Percentiles rank a stretch among this genome's conserved stretches.
These are phyloP conservation scores for Nothura maculosa DNA, from an alignment of 2,797 vertebrate species.

Conservation along the genomic window DNA sequence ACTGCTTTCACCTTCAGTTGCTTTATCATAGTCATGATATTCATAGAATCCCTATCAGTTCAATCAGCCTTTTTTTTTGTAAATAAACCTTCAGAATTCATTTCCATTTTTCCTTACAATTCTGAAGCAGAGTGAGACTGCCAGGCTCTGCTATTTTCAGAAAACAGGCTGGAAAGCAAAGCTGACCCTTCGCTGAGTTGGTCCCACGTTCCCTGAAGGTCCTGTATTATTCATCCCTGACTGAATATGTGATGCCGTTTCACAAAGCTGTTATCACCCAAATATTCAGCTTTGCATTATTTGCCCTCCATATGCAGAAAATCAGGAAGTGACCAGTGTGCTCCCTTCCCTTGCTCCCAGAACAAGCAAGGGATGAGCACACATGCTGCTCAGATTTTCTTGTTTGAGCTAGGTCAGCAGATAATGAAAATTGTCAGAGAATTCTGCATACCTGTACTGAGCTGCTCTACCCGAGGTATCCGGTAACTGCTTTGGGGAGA, in stretches of 20 bases:
- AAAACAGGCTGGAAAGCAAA: slow-evolving; percentile 28
- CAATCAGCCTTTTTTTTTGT: not conserved
- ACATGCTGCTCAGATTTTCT: not conserved
- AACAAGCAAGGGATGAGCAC: not conserved
- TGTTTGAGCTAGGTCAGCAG: not conserved
- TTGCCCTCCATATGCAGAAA: not conserved
- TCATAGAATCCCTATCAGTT: not conserved
- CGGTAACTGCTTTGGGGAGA: not conserved
- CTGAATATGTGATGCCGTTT: not conserved
- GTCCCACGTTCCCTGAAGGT: not conserved
- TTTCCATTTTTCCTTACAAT: slow-evolving; percentile 37
- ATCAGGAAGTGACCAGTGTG: not conserved
- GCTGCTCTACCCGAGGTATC: not conserved
- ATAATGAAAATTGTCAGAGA: not conserved
- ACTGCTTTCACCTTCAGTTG: not conserved
- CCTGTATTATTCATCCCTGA: not conserved
- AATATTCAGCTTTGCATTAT: not conserved
- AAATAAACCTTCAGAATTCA: not conserved
- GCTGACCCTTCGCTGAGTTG: not conserved
- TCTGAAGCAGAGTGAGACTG: not conserved
- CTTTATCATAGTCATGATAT: not conserved
- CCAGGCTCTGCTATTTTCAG: slow-evolving; percentile 17
- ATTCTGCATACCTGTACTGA: not conserved
- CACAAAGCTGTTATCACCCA: not conserved
- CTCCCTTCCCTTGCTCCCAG: not conserved